Conservation (phyloP, 1,140 invertebrate genomes). For the Scylla paramamosain region DNA sequence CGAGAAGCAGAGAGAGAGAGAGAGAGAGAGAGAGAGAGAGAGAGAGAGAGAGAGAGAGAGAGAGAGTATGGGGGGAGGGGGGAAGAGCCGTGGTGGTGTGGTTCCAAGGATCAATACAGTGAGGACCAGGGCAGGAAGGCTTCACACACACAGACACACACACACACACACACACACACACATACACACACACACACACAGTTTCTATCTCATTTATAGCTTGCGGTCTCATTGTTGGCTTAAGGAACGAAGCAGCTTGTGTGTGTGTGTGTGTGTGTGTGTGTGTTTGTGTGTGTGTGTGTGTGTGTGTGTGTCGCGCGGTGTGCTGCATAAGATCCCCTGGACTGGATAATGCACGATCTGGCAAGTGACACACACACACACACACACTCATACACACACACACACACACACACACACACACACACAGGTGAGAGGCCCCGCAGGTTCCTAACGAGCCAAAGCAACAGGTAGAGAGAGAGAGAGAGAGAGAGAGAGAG, state of each 20-base stretch:
- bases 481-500: conserved; percentile 32
- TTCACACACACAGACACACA: conserved; percentile 25
- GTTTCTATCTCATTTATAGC: not conserved
- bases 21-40: not conserved
- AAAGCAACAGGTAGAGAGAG: not conserved
- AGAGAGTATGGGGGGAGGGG: not conserved
- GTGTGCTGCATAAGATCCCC: not conserved
- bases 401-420: conserved; percentile 46
- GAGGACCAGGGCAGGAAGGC: conserved; percentile 19
- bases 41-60: not conserved
- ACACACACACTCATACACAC: conserved; percentile 43
- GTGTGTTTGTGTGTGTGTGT: not conserved
- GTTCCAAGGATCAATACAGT: not conserved
- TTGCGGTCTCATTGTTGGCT: not conserved
- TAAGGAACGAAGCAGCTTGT: not conserved
- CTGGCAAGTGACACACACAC: not conserved
- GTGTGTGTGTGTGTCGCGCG: not conserved
- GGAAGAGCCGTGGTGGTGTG: conserved; percentile 15
- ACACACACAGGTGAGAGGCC: conserved; percentile 27
- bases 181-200: conserved; percentile 45
- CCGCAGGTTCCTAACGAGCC: not conserved
- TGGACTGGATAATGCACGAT: not conserved
- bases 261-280: not conserved
- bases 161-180: conserved; percentile 51
- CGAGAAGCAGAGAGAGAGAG: not conserved